Evolutionary conservation across 2,113 vertebrate species (phyloP).

Genomic region (Hylia prasina): DNA sequence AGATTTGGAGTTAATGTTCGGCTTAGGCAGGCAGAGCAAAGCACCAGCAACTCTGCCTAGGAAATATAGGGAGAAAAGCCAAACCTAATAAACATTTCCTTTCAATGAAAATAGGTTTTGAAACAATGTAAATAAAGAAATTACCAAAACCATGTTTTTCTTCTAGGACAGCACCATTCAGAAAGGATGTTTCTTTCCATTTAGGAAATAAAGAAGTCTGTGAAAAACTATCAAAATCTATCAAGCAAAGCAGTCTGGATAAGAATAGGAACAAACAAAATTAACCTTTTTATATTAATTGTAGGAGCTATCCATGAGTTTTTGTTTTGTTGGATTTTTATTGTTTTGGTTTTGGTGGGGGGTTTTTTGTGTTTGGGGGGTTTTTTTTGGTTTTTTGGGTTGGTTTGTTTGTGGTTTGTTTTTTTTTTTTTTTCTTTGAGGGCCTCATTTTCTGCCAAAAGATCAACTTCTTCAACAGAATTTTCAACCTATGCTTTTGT

Average conservation of each 20-base stretch:
- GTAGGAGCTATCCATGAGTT: not conserved
- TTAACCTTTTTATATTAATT: not conserved
- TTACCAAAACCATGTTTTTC: not conserved
- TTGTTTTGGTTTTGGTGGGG: not conserved
- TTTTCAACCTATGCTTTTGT: not conserved
- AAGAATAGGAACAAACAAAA: not conserved
- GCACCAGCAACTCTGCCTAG: not conserved
- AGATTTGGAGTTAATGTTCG: not conserved
- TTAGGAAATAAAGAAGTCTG: not conserved
- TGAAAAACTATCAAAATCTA: not conserved
- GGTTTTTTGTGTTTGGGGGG: no score
- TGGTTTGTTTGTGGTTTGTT: no score
- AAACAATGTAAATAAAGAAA: constrained; percentile 49
- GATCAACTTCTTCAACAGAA: not conserved
- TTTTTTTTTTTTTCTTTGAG: not conserved
- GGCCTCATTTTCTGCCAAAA: not conserved
- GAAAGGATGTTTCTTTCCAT: not conserved
- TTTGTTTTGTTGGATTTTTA: not conserved
- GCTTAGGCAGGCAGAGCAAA: not conserved
- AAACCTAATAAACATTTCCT: constrained; percentile 57
- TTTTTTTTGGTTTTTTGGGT: not conserved
- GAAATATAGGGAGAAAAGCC: constrained; percentile 28
- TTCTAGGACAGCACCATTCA: not conserved
- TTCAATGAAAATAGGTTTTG: constrained; percentile 40
- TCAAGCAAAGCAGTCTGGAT: not conserved